phyloP scores from a whole-genome alignment of 2,888 invertebrate genomes.

The Nezara viridula region DNA sequence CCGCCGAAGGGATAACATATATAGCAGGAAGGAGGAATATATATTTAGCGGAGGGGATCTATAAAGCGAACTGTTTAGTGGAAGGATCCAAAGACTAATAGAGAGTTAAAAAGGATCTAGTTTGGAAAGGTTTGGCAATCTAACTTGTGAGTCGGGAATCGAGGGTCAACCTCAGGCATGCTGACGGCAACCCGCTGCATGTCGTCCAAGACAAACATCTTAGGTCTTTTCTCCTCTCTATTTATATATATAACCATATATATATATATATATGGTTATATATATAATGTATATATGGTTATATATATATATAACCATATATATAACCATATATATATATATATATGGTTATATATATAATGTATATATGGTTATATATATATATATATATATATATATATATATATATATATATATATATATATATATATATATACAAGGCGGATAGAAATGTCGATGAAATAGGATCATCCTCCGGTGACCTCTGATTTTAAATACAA shows the following conservation, averaged over 20 bases:
- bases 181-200: background rate
- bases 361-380: no score
- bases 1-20: background rate
- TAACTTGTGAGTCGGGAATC: slow-evolving; percentile 1
- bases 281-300: no score
- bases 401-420: no score
- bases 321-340: no score
- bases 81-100: background rate
- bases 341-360: no score
- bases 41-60: background rate
- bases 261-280: background rate
- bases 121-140: background rate
- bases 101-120: background rate
- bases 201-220: background rate
- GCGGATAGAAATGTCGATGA: no score
- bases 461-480: no score
- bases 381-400: no score
- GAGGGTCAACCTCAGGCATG: no score
- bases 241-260: background rate
- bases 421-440: no score
- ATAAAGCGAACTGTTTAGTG: background rate
- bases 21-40: background rate
- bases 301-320: no score
- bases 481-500: no score
- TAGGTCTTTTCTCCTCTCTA: background rate